A percentile compares a stretch with the other conserved stretches of the same genome.
Conservation (phyloP, 2,113 vertebrate genomes). For the Calyptomena viridis region DNA sequence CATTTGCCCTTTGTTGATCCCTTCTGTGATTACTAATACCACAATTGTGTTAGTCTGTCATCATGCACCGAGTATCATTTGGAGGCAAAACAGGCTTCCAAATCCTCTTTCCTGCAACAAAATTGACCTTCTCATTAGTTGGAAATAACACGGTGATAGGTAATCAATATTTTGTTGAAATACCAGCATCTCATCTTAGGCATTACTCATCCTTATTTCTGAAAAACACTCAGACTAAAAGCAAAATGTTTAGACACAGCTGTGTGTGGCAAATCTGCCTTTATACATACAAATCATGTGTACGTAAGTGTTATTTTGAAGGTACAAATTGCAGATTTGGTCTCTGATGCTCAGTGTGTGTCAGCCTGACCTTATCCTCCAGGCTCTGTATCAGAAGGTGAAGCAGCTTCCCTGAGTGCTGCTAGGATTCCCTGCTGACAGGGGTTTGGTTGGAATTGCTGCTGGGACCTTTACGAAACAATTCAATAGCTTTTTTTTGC, state of each 20-base stretch:
- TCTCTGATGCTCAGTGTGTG: neutral
- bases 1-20: too few species aligned
- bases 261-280: neutral
- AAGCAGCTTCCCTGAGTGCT: neutral
- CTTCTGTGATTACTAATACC: neutral
- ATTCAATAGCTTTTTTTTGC: neutral
- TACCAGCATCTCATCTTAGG: neutral
- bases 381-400: neutral
- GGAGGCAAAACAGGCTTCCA: slow-evolving; percentile 18
- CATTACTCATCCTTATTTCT: slow-evolving; percentile 26
- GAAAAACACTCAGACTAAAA: neutral
- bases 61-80: neutral
- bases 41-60: neutral
- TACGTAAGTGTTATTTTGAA: neutral
- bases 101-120: neutral
- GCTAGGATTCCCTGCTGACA: neutral
- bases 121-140: slow-evolving; percentile 57
- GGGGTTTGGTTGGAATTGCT: neutral
- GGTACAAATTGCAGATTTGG: neutral
- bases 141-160: slow-evolving; percentile 48
- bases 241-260: neutral
- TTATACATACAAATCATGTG: neutral
- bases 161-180: slow-evolving; percentile 53
- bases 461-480: neutral
- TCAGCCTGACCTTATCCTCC: neutral